Percentiles rank a stretch among this genome's conserved stretches.
These are phyloP conservation scores for Criorhina ranunculi DNA, from an alignment of 2,888 invertebrate species.

Conservation along the genomic window DNA sequence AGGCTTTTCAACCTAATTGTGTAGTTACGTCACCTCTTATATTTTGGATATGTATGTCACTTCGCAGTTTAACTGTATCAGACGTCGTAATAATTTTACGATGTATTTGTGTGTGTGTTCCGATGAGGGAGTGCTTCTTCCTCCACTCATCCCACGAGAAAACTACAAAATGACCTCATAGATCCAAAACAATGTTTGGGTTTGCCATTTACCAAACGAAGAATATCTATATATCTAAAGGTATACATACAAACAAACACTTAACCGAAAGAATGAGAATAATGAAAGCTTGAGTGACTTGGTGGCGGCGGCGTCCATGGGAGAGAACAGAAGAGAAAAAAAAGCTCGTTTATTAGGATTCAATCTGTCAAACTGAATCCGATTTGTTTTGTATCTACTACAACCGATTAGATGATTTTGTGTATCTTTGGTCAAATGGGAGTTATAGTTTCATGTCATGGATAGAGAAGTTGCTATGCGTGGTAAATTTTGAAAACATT, in stretches of 20 bases:
- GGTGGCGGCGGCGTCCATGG: not conserved
- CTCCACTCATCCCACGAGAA: slow-evolving; percentile 4
- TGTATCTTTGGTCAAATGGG: too few relatives aligned
- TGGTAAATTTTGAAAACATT: too few relatives aligned
- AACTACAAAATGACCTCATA: slow-evolving; percentile 20
- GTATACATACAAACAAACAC: not conserved
- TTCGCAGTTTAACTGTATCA: not conserved
- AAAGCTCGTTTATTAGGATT: slow-evolving; percentile 1
- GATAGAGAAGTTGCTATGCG: too few relatives aligned
- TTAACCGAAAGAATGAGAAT: slow-evolving; percentile 4
- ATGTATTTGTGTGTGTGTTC: not conserved
- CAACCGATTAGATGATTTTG: not conserved
- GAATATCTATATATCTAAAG: not conserved
- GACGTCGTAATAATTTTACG: not conserved
- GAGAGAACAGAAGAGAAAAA: not conserved
- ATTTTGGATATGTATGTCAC: not conserved
- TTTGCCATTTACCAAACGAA: slow-evolving; percentile 2
- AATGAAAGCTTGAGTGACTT: not conserved
- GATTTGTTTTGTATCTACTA: not conserved
- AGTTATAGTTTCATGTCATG: not conserved
- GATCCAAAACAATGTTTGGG: slow-evolving; percentile 13
- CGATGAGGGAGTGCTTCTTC: slow-evolving; percentile 13
- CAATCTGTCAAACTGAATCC: not conserved
- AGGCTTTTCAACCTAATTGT: not conserved
- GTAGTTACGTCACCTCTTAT: not conserved